Evolutionary conservation across 2,113 vertebrate genomes (phyloP), one percentile per base, ranked within the genome.

Genomic region (Cebidichthys violaceus): DNA sequence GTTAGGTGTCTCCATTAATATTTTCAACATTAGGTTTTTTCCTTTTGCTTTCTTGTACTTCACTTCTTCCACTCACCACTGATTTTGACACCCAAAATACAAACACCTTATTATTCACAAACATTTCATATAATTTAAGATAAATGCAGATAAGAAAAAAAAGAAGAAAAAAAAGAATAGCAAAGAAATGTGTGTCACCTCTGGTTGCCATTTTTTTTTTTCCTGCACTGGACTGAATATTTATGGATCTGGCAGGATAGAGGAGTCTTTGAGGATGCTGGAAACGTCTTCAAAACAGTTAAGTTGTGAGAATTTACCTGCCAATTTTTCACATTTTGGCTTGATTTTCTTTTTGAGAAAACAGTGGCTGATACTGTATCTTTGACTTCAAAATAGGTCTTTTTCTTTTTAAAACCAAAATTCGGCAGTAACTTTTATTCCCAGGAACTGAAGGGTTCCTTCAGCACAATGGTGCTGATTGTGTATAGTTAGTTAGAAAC

Each of bases 271-370:
- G 64, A 87, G 73, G 66, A 88, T 47, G 72, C 41, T 68, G 77
- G 81, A 81, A 77, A 62, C 70, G 29, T 62, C 47, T 62, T 76
- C 71, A 75, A 39, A 88, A 70, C 65, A 50, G 55, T 54, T 6
- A 78, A 68, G 73, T 74, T 82, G 78, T 75, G 60, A 81, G 50
- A 67, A 81, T 70, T 37, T 41, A 60, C 77, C 74, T 81, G 74
- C 82, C 86, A 87, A 59, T 82, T 81, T 81, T 18, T 13, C 39
- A 65, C 45, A 55, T 60, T 77, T 71, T 88, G 82, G 74, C 74
- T 67, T 31, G 3, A 66, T 24, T 69, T 50, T 54, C 24, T 68
- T 66, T 61, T 88, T 39, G 64, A 52, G 8, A 43, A 43, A 75
- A 74, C 55, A 64, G 62, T 17, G 54, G 14, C 39, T 73, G 57